Percentiles rank a stretch among this genome's conserved stretches.
Evolutionary conservation across 2,888 invertebrate genomes (phyloP).

Genomic region (Coelinius sp.): DNA sequence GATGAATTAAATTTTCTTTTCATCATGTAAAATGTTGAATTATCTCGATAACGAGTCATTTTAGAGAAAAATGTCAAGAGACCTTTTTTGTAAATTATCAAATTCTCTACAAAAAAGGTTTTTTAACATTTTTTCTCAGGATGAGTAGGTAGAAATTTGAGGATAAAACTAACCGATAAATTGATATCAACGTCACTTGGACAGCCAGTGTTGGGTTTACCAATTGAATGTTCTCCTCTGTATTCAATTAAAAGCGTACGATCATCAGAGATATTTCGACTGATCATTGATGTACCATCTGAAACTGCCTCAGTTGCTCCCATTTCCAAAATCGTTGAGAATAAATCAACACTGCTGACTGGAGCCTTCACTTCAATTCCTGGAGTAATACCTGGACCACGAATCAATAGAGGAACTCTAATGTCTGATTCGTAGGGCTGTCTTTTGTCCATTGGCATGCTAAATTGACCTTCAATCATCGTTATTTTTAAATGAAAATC

Average conservation of each 20-base stretch:
- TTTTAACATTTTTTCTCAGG: too few species aligned
- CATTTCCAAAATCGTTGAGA: conserved; percentile 85
- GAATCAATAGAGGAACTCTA: conserved; percentile 84
- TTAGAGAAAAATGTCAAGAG: too few species aligned
- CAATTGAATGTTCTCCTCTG: conserved; percentile 80
- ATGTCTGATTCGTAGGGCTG: conserved; percentile 94
- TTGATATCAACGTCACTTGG: conserved; percentile 76
- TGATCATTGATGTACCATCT: conserved; percentile 60
- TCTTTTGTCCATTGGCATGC: conserved; percentile 89
- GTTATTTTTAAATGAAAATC: neutral
- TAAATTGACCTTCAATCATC: conserved; percentile 84
- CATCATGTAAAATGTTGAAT: conserved; percentile 15
- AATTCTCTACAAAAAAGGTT: too few species aligned
- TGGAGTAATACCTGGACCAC: conserved; percentile 79
- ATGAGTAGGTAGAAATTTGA: neutral
- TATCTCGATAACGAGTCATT: too few species aligned
- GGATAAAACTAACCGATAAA: conserved; percentile 75
- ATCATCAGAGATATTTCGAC: conserved; percentile 60
- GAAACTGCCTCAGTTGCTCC: conserved; percentile 74
- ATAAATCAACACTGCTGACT: conserved; percentile 85
- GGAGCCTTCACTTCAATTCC: conserved; percentile 73
- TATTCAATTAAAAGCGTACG: conserved; percentile 85
- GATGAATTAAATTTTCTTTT: too few species aligned
- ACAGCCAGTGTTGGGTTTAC: conserved; percentile 76
- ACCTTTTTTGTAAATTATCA: too few species aligned